Evolutionary conservation across 2,797 vertebrate species (phyloP), one percentile per base, ranked within the genome.

Genomic region (Gallinago solitaria): DNA sequence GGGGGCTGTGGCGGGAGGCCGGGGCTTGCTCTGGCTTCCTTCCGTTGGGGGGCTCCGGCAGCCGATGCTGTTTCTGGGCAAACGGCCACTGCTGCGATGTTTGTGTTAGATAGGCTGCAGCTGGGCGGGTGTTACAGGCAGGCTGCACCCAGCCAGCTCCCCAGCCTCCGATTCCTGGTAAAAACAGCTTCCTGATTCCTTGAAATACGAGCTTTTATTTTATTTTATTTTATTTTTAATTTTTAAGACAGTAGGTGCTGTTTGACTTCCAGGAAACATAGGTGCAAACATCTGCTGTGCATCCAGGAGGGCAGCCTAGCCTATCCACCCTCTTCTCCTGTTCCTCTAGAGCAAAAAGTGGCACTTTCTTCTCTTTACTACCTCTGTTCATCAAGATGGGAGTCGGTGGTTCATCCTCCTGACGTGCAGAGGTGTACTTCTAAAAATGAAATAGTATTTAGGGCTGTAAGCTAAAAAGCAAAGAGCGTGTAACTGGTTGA

Each of bases 41-140:
- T 97, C 95, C 78, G 54, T 35, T 92, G 78, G 53, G 93, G 86
- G 87, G 69, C 73, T 96, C 67, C 4, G 16, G 78, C 54, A 60
- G 91, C 88, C 48, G 78, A 89, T 50, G 92, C 71, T 33, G 67
- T 83, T 94, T 97, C 96, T 96, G 96, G 97, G 97, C 96, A 96
- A 95, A 83, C 51, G 51, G 96, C 96, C 97, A 89, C 50, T 3
- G 50, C 70, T 33, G 73, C 47, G 92, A 91, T 91, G 77, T 85
- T 96, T 96, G 87, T 53, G 90, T 88, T 87, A 96, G 94, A 87
- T 68, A 87, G 94, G 87, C 91, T 92, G 90, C 97, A 97, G 95
- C 97, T 97, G 97, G 95, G 89, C 83, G 96, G 53, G 82, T 90
- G 87, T 73, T 61, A 76, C 69, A 90, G 81, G 89, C 91, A 65